Evolutionary conservation across 1,140 invertebrate species (phyloP), one percentile per base, ranked within the genome.

Genomic region (Halesus radiatus): DNA sequence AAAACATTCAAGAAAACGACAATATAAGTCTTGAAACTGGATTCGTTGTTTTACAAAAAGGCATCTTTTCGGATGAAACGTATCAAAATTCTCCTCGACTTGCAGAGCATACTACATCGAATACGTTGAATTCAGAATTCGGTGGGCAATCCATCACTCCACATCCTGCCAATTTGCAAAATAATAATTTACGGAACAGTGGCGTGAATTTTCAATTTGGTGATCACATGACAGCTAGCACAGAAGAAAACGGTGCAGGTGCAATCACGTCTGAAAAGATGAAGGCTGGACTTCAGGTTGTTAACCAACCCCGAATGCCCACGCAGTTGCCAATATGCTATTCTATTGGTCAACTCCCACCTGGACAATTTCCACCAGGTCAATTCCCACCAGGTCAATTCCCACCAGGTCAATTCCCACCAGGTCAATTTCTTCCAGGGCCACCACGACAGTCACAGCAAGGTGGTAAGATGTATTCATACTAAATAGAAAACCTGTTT

Each of bases 231-330:
- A 60, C 54, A 37, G 6, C 54, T 18, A 56, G 16, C 26, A 75
- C 72, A 16, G 72, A 75, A 32, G 72, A 75, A 58, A 75, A 29
- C 18, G 37, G n/a, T 37, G 72, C 72, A 37, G 72, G 72, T 32
- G 72, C 72, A 75, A 75, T 75, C 23, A 75, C 72, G 8, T 75
- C 72, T 5, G 72, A 75, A 18, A 75, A 75, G 54, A 56, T 75
- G 53, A 75, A 75, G 20, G 72, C 37, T 32, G 72, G 72, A 58
- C 54, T 26, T 32, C 72, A 75, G 37, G 23, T 75, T 1, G 72
- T 75, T 18, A 56, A 75, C 29, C 53, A 56, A 58, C 72, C 72
- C 4, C 26, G 72, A 56, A 56, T 58, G 22, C 72, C 72, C 6
- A 18, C 58, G 29, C 16, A 16, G 15, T 58, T 26, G 13, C 72